A percentile compares a stretch with the other conserved stretches of the same genome.
Conservation (phyloP, 2,888 invertebrate species). For the Liopterus haemorrhoidalis region DNA sequence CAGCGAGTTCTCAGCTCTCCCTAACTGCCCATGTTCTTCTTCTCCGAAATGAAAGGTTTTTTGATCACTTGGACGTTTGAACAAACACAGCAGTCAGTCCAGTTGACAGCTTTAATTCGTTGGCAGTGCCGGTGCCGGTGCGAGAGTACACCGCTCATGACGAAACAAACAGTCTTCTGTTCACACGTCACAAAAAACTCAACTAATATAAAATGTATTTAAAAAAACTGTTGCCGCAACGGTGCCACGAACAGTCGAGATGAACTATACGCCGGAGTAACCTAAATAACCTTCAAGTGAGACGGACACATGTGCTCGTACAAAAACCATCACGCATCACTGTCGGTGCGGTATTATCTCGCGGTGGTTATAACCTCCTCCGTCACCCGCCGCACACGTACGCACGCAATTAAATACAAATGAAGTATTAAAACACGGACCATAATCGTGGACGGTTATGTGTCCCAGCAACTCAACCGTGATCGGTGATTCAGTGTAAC, state of each 20-base stretch:
- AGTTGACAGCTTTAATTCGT: slow-evolving; percentile 26
- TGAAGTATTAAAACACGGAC: slow-evolving; percentile 23
- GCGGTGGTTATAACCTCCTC: background rate
- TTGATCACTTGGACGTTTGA: slow-evolving; percentile 20
- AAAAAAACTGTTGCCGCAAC: slow-evolving; percentile 8
- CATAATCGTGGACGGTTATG: no score
- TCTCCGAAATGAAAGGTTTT: slow-evolving; percentile 16
- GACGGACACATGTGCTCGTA: slow-evolving; percentile 23
- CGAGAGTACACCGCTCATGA: slow-evolving; percentile 16
- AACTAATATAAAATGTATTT: slow-evolving; percentile 27
- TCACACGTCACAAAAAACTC: slow-evolving; percentile 26
- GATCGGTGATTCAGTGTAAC: no score
- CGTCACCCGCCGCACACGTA: background rate
- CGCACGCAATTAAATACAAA: slow-evolving; percentile 23
- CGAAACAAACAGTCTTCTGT: slow-evolving; percentile 24
- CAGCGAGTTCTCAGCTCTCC: background rate
- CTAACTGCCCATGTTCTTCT: slow-evolving; percentile 5
- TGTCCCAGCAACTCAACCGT: no score
- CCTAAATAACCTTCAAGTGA: slow-evolving; percentile 25
- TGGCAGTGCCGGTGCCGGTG: slow-evolving; percentile 11
- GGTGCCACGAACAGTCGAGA: slow-evolving; percentile 6
- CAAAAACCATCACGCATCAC: slow-evolving; percentile 21
- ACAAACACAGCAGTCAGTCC: slow-evolving; percentile 22
- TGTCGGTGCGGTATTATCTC: slow-evolving; percentile 2
- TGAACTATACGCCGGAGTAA: slow-evolving; percentile 12